Evolutionary conservation across 1,140 invertebrate species (phyloP).

Genomic region (Idris sp.): DNA sequence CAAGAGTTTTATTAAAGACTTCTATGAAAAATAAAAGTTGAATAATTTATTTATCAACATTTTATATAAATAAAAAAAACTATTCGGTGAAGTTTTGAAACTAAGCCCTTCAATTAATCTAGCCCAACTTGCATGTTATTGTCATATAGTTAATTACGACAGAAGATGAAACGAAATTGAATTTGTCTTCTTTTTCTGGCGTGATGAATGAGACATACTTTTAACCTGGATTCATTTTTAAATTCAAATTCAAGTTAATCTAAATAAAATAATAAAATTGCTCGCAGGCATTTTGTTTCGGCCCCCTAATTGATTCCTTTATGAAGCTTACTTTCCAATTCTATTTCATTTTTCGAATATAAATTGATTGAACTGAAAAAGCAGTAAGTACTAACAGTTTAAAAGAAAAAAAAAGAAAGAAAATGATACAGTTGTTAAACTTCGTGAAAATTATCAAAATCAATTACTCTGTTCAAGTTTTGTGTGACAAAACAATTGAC

Average conservation of each 20-base stretch:
- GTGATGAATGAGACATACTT: background rate
- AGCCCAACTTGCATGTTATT: background rate
- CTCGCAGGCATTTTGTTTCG: background rate
- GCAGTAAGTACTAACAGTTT: no score
- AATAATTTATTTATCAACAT: no score
- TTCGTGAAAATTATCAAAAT: no score
- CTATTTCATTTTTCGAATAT: constrained; percentile 7
- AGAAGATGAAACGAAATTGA: constrained; percentile 2
- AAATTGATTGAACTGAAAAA: background rate
- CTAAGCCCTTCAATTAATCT: background rate
- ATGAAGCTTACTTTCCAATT: constrained; percentile 6
- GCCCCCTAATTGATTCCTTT: background rate
- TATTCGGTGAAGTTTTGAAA: no score
- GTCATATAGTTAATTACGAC: background rate
- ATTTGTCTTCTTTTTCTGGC: constrained; percentile 1
- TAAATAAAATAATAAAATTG: constrained; percentile 34
- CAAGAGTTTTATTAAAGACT: no score
- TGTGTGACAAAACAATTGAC: no score
- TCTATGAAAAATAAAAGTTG: no score
- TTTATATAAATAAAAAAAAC: no score
- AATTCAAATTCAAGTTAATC: constrained; percentile 24
- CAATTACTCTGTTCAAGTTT: no score
- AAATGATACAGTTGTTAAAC: no score
- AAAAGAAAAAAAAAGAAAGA: no score
- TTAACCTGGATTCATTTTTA: constrained; percentile 20